These are phyloP conservation scores for Herminia tarsipennalis DNA, from an alignment of 2,888 invertebrate species.

Conservation along the genomic window DNA sequence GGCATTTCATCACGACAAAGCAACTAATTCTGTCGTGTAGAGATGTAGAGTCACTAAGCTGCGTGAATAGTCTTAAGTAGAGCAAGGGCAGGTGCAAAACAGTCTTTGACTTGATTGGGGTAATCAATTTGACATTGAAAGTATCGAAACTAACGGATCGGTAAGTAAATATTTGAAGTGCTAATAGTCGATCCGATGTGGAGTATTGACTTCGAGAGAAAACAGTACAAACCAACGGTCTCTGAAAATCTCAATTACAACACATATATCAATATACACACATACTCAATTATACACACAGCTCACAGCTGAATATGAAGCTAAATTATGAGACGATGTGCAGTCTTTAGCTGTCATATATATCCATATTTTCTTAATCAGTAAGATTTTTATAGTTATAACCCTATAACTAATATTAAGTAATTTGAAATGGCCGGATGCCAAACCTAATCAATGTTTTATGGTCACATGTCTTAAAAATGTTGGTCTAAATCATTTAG, in stretches of 20 bases:
- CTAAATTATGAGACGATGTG: too few relatives aligned
- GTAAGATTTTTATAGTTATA: too few relatives aligned
- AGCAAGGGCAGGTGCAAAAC: conserved; percentile 31
- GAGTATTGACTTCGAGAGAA: too few relatives aligned
- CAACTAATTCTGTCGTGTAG: conserved; percentile 15
- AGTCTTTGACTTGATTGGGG: conserved; percentile 13
- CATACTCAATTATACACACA: too few relatives aligned
- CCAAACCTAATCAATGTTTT: conserved; percentile 1
- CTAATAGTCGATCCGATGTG: too few relatives aligned
- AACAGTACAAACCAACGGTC: too few relatives aligned
- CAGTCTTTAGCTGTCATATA: too few relatives aligned
- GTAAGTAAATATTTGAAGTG: too few relatives aligned
- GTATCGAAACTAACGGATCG: neutral
- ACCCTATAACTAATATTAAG: neutral
- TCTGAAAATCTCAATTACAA: too few relatives aligned
- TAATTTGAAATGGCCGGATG: conserved; percentile 10
- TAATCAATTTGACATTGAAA: conserved; percentile 4
- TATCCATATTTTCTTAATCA: too few relatives aligned
- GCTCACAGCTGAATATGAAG: too few relatives aligned
- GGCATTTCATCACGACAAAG: conserved; percentile 29
- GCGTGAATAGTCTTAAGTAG: conserved; percentile 24
- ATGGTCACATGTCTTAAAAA: conserved; percentile 7
- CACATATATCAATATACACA: too few relatives aligned
- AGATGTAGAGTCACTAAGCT: conserved; percentile 6
- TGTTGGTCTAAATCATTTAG: neutral